Conservation (phyloP, 64 coral and sea anemone species). For the Montipora sp. region DNA sequence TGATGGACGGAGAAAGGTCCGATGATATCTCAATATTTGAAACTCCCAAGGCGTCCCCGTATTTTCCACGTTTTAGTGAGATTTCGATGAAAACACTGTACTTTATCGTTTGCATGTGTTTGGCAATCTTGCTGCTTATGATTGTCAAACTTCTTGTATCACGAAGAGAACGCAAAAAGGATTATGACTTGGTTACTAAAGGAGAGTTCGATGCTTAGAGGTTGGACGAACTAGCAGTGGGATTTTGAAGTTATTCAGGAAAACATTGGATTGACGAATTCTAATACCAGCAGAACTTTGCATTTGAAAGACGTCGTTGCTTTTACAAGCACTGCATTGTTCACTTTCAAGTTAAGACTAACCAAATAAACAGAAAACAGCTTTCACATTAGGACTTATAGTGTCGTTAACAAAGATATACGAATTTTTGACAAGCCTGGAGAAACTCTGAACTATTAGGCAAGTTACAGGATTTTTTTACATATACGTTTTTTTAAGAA, state of each 20-base stretch:
- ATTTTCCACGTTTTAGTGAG: slow-evolving; percentile 66
- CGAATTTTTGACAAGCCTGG: too few species aligned
- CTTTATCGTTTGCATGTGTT: slow-evolving; percentile 74
- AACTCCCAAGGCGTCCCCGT: slow-evolving; percentile 34
- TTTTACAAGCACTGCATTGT: too few species aligned
- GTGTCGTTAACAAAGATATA: too few species aligned
- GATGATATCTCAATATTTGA: slow-evolving; percentile 8
- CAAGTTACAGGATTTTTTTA: too few species aligned
- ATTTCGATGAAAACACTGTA: slow-evolving; percentile 81
- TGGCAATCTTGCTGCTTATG: slow-evolving; percentile 78
- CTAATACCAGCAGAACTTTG: too few species aligned
- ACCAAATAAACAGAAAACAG: too few species aligned
- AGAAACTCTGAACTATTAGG: too few species aligned
- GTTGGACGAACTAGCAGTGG: not conserved
- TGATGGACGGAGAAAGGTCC: slow-evolving; percentile 15
- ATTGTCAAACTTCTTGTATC: slow-evolving; percentile 78
- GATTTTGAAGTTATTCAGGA: too few species aligned
- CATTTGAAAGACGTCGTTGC: too few species aligned
- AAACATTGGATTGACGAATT: not conserved
- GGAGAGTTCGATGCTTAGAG: slow-evolving; percentile 91
- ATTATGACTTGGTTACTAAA: slow-evolving; percentile 89
- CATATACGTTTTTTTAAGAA: too few species aligned
- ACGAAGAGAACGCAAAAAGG: slow-evolving; percentile 67
- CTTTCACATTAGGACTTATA: too few species aligned
- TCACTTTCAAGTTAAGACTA: too few species aligned